These are phyloP conservation scores for Schrankia costaestrigalis DNA, from an alignment of 2,888 invertebrate genomes.

Conservation along the genomic window DNA sequence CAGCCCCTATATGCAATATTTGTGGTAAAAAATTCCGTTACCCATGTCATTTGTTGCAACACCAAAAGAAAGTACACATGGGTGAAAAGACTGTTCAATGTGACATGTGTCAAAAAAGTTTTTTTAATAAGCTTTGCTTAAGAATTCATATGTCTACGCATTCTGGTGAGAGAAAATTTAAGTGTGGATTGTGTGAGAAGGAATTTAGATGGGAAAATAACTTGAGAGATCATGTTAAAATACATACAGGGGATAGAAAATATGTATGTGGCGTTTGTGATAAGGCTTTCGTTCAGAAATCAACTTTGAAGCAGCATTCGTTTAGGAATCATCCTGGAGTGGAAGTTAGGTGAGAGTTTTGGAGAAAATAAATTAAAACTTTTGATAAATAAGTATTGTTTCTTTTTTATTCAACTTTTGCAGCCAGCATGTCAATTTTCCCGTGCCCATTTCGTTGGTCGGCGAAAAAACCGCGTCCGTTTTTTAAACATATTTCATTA, in stretches of 20 bases:
- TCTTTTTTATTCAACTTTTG: too few relatives aligned
- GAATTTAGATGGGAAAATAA: conserved; percentile 40
- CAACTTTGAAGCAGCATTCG: conserved; percentile 57
- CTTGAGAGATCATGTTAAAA: conserved; percentile 37
- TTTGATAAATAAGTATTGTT: too few relatives aligned
- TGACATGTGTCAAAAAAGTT: conserved; percentile 21
- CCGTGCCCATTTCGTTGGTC: too few relatives aligned
- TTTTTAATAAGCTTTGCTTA: conserved; percentile 38
- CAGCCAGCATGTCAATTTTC: too few relatives aligned
- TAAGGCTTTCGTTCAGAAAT: conserved; percentile 61
- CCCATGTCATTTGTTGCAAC: conserved; percentile 43
- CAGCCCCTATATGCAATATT: conserved; percentile 49
- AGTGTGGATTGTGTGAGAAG: conserved; percentile 33
- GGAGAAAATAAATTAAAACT: neutral
- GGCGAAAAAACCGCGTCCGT: too few relatives aligned
- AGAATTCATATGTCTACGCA: conserved; percentile 38
- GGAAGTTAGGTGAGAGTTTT: conserved; percentile 6
- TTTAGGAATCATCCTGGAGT: conserved; percentile 46
- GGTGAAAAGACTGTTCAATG: conserved; percentile 41
- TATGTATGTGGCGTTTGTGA: conserved; percentile 60
- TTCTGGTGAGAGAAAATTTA: conserved; percentile 27
- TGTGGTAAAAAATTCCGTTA: conserved; percentile 53
- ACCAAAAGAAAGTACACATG: conserved; percentile 48
- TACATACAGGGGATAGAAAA: conserved; percentile 55
- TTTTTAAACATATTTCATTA: too few relatives aligned